phyloP scores from a whole-genome alignment of 2,797 vertebrate genomes.

The Paedocypris micromegethes region DNA sequence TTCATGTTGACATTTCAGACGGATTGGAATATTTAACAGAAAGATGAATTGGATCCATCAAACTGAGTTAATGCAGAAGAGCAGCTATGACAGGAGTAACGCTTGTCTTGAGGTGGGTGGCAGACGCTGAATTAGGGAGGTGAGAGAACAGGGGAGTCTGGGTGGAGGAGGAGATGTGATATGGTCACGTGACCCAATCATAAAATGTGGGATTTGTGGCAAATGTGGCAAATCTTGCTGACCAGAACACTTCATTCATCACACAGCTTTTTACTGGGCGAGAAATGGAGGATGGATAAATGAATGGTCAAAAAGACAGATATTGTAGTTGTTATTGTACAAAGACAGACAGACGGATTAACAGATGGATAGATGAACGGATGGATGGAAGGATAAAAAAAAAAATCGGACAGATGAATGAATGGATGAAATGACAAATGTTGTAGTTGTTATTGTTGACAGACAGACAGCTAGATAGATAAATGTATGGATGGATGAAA shows the following conservation, averaged over 20 bases:
- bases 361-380: too few relatives aligned
- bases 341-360: too few relatives aligned
- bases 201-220: neutral
- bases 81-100: neutral
- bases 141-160: neutral
- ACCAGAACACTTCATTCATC: too few relatives aligned
- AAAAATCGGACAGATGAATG: too few relatives aligned
- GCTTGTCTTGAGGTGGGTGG: constrained; percentile 7
- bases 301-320: too few relatives aligned
- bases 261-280: neutral
- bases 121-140: neutral
- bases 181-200: constrained; percentile 1
- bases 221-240: too few relatives aligned
- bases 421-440: too few relatives aligned
- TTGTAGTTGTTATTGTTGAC: too few relatives aligned
- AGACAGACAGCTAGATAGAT: too few relatives aligned
- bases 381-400: too few relatives aligned
- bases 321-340: too few relatives aligned
- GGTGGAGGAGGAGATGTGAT: constrained; percentile 7
- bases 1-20: neutral
- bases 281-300: neutral
- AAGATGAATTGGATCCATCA: neutral
- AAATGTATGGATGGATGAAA: too few relatives aligned
- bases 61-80: constrained; percentile 7
- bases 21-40: neutral